phyloP scores from a whole-genome alignment of 2,797 vertebrate genomes.

The Lacerta viridis region DNA sequence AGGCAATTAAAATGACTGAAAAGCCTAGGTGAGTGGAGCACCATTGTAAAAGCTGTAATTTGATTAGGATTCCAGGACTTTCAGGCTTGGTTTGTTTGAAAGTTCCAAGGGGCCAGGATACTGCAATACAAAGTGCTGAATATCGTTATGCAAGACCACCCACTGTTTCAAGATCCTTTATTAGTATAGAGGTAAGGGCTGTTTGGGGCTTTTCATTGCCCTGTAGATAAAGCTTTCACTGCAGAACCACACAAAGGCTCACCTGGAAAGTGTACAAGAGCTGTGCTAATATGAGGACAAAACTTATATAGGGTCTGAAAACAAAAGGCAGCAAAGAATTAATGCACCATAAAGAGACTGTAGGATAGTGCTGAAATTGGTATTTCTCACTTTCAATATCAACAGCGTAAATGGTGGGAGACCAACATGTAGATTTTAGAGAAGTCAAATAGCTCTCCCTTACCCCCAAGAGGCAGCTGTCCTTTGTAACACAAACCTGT shows the following conservation, averaged over 20 bases:
- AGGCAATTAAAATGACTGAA: neutral
- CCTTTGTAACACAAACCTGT: neutral
- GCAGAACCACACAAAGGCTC: neutral
- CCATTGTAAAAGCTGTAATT: neutral
- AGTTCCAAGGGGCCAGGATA: neutral
- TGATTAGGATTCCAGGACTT: neutral
- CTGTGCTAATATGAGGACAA: neutral
- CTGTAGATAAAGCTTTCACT: neutral
- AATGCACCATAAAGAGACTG: neutral
- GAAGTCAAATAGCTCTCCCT: neutral
- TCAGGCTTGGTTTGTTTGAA: neutral
- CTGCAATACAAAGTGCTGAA: neutral
- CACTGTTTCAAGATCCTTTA: constrained; percentile 1
- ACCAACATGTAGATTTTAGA: neutral
- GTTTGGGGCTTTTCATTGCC: neutral
- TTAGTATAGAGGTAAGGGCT: neutral
- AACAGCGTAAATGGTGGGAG: neutral
- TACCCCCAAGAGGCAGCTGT: neutral
- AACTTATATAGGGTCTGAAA: neutral
- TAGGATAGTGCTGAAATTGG: neutral
- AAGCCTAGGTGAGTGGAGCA: neutral
- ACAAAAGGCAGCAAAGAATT: neutral
- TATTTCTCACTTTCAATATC: neutral
- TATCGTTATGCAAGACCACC: neutral
- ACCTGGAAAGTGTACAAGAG: constrained; percentile 3